A percentile compares a stretch with the other conserved stretches of the same genome.
phyloP scores from a whole-genome alignment of 2,888 invertebrate genomes.

The Aricia artaxerxes region DNA sequence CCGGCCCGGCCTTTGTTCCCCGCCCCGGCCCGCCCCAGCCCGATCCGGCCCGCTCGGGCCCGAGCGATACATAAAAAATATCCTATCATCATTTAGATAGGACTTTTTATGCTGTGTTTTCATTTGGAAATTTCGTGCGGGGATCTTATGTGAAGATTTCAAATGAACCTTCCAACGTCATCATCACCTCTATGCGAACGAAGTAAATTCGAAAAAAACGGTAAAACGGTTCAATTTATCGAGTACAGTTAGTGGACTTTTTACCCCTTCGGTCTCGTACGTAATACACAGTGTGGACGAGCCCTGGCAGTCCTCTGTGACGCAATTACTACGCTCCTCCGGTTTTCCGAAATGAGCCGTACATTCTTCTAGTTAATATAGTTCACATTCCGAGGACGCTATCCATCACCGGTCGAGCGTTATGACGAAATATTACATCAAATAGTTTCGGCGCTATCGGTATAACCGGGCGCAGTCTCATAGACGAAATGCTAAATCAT shows the following conservation, averaged over 20 bases:
- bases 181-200: background rate
- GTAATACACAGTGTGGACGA: background rate
- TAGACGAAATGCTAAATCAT: slow-evolving; percentile 7
- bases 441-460: slow-evolving; percentile 17
- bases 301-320: background rate
- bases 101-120: slow-evolving; percentile 15
- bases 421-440: slow-evolving; percentile 17
- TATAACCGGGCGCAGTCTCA: slow-evolving; percentile 3
- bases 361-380: slow-evolving; percentile 16
- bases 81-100: slow-evolving; percentile 14
- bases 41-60: background rate
- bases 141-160: background rate
- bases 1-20: background rate
- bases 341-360: slow-evolving; percentile 11
- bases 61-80: slow-evolving; percentile 11
- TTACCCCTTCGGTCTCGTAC: background rate
- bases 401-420: slow-evolving; percentile 16
- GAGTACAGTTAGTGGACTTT: background rate
- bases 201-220: background rate
- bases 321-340: slow-evolving; percentile 14
- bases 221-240: background rate
- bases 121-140: slow-evolving; percentile 16
- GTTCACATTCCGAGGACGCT: background rate
- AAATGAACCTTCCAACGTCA: background rate
- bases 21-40: background rate